Evolutionary conservation across 2,113 vertebrate genomes (phyloP).

Genomic region (Gymnobelideus leadbeateri): DNA sequence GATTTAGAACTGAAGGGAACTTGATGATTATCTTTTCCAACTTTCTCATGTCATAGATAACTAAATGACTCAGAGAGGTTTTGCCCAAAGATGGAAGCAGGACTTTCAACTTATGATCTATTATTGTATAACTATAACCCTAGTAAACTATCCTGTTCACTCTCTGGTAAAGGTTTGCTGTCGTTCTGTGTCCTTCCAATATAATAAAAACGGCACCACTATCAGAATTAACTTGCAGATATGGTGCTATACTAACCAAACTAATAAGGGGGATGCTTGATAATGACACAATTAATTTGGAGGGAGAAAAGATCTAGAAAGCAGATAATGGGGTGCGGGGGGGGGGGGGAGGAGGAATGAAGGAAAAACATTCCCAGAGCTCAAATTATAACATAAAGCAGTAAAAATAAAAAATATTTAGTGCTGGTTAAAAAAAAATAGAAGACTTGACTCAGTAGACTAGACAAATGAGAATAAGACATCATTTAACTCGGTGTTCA

Average conservation of each 20-base stretch:
- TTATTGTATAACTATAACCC: not conserved
- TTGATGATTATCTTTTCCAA: not conserved
- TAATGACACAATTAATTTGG: not conserved
- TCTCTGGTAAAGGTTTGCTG: not conserved
- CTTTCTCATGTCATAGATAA: not conserved
- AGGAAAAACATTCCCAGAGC: not conserved
- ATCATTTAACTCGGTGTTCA: not conserved
- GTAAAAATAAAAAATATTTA: not conserved
- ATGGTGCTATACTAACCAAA: not conserved
- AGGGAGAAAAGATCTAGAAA: not conserved
- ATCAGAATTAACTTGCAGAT: not conserved
- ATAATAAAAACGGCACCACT: not conserved
- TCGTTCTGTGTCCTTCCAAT: not conserved
- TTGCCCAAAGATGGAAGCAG: not conserved
- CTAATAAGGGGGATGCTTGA: not conserved
- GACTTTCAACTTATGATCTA: not conserved
- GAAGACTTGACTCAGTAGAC: not conserved
- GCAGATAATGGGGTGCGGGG: too few species aligned
- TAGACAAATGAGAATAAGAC: not conserved
- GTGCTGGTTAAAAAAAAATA: not conserved
- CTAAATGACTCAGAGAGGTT: not conserved
- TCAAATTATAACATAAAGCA: not conserved
- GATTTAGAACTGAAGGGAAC: not conserved
- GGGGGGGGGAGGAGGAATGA: too few species aligned
- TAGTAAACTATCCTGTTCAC: not conserved